phyloP scores from a whole-genome alignment of 2,888 invertebrate genomes.

The Lasioglossum leucozonium region DNA sequence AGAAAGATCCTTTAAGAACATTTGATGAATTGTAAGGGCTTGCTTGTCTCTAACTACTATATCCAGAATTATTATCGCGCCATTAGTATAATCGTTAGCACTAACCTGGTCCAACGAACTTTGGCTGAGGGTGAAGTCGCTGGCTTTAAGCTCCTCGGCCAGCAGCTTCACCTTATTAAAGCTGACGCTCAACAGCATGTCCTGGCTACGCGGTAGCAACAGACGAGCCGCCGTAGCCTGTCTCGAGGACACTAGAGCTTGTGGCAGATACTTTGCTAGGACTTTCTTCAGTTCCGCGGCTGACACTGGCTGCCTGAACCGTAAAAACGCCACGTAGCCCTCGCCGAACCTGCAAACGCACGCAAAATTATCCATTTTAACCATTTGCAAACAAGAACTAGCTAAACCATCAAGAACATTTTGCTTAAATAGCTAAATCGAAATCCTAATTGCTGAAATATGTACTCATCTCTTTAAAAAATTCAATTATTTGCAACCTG shows the following conservation, averaged over 20 bases:
- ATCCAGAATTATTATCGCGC: background rate
- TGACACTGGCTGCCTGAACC: slow-evolving; percentile 78
- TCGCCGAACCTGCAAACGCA: slow-evolving; percentile 85
- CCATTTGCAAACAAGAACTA: background rate
- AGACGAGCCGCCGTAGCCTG: slow-evolving; percentile 85
- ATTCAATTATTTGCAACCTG: no score
- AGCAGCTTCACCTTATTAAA: slow-evolving; percentile 85
- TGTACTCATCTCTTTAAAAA: no score
- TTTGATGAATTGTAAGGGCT: background rate
- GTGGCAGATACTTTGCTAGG: slow-evolving; percentile 81
- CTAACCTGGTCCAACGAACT: slow-evolving; percentile 87
- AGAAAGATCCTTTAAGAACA: background rate
- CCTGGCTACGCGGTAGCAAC: slow-evolving; percentile 84
- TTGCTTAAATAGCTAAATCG: no score
- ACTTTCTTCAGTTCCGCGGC: slow-evolving; percentile 80
- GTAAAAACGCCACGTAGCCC: slow-evolving; percentile 85
- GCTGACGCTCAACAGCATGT: slow-evolving; percentile 85
- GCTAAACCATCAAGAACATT: background rate
- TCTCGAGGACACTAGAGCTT: slow-evolving; percentile 83
- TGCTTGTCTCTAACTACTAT: background rate
- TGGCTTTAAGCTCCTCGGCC: slow-evolving; percentile 85
- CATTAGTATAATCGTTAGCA: slow-evolving; percentile 5
- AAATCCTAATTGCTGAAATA: no score
- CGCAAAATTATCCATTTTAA: background rate
- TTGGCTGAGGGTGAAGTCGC: slow-evolving; percentile 87